Percentiles rank a stretch among this genome's conserved stretches.
Conservation (phyloP, 2,888 invertebrate genomes). For the Aleiodes testaceus region DNA sequence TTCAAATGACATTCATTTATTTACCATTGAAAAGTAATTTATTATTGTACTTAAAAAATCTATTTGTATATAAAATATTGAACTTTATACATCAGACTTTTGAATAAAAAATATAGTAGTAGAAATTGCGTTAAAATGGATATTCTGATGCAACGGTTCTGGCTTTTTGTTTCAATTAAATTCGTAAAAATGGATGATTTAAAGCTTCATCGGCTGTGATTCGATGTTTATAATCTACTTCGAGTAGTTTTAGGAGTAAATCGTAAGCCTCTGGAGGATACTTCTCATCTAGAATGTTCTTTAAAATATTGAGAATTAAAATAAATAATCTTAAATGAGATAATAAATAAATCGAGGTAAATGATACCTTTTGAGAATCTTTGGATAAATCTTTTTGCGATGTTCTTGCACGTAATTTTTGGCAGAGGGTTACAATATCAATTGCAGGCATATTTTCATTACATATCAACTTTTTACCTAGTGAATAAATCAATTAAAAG, state of each 20-base stretch:
- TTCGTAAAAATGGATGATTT: constrained; percentile 81
- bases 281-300: constrained; percentile 58
- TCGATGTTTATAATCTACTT: constrained; percentile 85
- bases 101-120: constrained; percentile 24
- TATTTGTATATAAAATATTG: constrained; percentile 33
- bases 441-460: constrained; percentile 74
- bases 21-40: constrained; percentile 3
- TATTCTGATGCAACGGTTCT: neutral
- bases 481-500: constrained; percentile 38
- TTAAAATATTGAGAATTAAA: constrained; percentile 49
- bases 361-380: constrained; percentile 61
- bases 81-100: constrained; percentile 25
- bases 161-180: constrained; percentile 21
- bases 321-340: constrained; percentile 20
- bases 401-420: constrained; percentile 61
- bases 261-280: constrained; percentile 85
- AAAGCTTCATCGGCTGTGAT: constrained; percentile 84
- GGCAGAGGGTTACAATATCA: constrained; percentile 69
- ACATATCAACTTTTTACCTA: constrained; percentile 75
- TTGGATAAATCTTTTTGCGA: constrained; percentile 40
- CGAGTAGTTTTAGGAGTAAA: constrained; percentile 81
- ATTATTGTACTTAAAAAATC: constrained; percentile 24
- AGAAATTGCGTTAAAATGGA: neutral
- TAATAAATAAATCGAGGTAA: constrained; percentile 42
- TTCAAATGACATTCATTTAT: neutral